These are phyloP conservation scores for Sipha flava DNA, from an alignment of 1,140 invertebrate genomes.

Conservation along the genomic window DNA sequence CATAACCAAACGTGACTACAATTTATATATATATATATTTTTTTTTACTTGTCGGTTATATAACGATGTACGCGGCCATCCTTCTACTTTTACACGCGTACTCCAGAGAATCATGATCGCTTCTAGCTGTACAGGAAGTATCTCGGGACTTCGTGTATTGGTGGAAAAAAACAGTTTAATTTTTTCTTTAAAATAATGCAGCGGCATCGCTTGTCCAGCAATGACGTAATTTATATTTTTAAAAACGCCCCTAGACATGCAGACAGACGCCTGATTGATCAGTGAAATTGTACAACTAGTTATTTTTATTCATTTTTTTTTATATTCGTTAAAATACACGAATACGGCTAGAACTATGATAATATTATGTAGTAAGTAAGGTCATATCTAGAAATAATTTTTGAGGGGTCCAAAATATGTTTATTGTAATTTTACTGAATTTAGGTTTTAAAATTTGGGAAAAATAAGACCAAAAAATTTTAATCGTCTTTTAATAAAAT, in stretches of 20 bases:
- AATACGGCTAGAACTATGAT: no score
- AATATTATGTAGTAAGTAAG: no score
- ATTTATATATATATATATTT: no score
- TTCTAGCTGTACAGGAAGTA: constrained; percentile 25
- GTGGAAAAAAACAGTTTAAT: not conserved
- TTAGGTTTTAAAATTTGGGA: no score
- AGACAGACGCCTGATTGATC: not conserved
- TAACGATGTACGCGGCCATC: not conserved
- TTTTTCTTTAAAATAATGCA: not conserved
- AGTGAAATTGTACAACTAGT: constrained; percentile 2
- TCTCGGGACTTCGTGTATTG: not conserved
- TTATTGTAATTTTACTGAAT: no score
- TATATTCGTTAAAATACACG: no score
- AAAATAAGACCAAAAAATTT: no score
- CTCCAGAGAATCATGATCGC: constrained; percentile 4
- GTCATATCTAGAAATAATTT: no score
- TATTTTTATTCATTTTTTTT: not conserved
- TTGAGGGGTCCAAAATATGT: no score
- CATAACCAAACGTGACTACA: not conserved
- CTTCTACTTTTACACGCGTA: not conserved
- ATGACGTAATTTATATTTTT: constrained; percentile 7
- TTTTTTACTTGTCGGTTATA: not conserved
- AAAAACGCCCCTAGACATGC: not conserved
- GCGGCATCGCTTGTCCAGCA: not conserved
- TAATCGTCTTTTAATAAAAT: no score